Percentiles rank a stretch among this genome's conserved stretches.
These are phyloP conservation scores for Bovichtus diacanthus DNA, from an alignment of 2,797 vertebrate species.

Conservation along the genomic window DNA sequence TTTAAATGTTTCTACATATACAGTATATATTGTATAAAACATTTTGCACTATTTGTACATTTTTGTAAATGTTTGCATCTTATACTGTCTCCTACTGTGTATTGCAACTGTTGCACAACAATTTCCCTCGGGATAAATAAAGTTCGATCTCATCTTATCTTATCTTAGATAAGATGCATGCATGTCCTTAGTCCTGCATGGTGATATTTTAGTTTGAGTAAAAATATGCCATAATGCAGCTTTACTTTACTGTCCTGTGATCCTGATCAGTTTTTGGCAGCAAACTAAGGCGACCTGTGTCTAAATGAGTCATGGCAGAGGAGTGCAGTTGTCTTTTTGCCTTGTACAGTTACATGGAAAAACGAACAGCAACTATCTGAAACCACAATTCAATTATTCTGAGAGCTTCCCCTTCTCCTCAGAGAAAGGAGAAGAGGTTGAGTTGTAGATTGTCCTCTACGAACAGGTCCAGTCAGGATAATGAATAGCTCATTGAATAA, in stretches of 20 bases:
- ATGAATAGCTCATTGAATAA: conserved; percentile 73
- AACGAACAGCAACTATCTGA: conserved; percentile 34
- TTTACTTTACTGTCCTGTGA: background rate
- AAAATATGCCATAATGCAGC: background rate
- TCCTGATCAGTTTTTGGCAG: conserved; percentile 28
- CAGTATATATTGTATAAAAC: background rate
- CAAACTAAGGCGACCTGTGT: conserved; percentile 13
- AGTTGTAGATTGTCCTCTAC: conserved; percentile 39
- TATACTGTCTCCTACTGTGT: too few species aligned
- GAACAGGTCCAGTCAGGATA: conserved; percentile 52
- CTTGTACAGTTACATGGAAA: conserved; percentile 30
- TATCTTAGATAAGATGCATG: too few species aligned
- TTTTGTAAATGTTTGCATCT: too few species aligned
- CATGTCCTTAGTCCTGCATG: too few species aligned
- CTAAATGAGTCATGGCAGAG: conserved; percentile 27
- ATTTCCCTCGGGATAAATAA: too few species aligned
- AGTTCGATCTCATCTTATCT: too few species aligned
- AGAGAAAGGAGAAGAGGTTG: conserved; percentile 26
- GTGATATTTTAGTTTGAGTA: too few species aligned
- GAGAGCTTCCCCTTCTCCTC: conserved; percentile 61
- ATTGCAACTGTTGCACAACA: too few species aligned
- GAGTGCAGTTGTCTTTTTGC: conserved; percentile 33
- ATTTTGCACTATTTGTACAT: too few species aligned
- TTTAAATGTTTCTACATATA: too few species aligned
- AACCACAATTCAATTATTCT: conserved; percentile 74